Base-by-base conservation (phyloP, 2,113 vertebrate genomes). In the Cheilinus undulatus region DNA sequence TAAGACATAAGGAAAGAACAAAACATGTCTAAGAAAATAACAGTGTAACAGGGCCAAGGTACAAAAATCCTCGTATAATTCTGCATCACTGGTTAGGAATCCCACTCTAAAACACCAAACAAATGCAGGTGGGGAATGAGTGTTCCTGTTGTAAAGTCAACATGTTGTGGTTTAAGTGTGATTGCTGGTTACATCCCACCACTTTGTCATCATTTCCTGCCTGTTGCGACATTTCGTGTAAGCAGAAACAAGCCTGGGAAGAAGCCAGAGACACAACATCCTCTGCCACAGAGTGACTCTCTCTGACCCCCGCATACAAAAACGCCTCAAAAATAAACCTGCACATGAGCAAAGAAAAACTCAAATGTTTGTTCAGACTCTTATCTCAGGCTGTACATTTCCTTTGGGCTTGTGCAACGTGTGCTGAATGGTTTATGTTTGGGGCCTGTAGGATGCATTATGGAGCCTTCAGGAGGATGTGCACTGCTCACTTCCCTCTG, bases 381-480 rank as follows among this genome's bases (percentile, higher is more conserved):
- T 88, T 89, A 87, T 90, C 83, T 85, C 40, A 9, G 52, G 71
- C 61, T 85, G 71, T 87, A 78, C 69, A 36, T 88, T 88, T 92
- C 88, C 87, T 79, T n/a, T 82, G 83, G 65, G 73, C 54, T 72
- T 62, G 63, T 56, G 70, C 67, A 78, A 72, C 7, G 36, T 81
- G 80, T 53, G 70, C 79, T 54, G 64, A 11, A 45, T 22, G 51
- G 77, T 84, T 85, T 86, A 73, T 72, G 83, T 80, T 42, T 69
- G 6, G 40, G 65, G 64, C 53, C 76, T 79, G 74, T 68, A 63
- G 76, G 80, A 83, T 64, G 52, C 77, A 76, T 86, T 78, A 83
- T 42, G 50, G 69, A 79, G 62, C 62, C 24, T 54, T 64, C 75
- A 76, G 67, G 73, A 75, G 59, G 70, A 71, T 5, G 34, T 56